phyloP scores from a whole-genome alignment of 2,888 invertebrate genomes.

The Ochropleura plecta region DNA sequence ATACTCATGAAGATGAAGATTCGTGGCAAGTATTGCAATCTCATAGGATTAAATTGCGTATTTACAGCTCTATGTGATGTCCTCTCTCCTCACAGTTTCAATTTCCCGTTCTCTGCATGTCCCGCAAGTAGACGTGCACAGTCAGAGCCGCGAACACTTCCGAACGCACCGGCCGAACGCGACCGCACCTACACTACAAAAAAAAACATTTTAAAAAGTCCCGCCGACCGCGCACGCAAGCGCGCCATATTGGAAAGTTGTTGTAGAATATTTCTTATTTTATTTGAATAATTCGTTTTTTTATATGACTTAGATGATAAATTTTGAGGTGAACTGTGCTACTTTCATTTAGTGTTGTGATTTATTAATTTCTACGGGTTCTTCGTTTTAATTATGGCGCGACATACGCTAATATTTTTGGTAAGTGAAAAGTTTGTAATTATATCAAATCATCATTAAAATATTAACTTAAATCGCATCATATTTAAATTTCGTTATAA shows the following conservation, averaged over 20 bases:
- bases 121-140: conserved; percentile 69
- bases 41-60: background rate
- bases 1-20: background rate
- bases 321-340: conserved; percentile 72
- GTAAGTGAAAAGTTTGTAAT: conserved; percentile 66
- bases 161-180: conserved; percentile 69
- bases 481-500: no score
- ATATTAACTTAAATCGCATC: no score
- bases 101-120: conserved; percentile 76
- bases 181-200: conserved; percentile 58
- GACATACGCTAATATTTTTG: conserved; percentile 70
- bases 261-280: conserved; percentile 42
- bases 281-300: background rate
- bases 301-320: conserved; percentile 39
- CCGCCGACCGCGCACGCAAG: conserved; percentile 52
- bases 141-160: conserved; percentile 61
- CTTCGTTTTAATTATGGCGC: conserved; percentile 70
- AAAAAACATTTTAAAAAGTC: conserved; percentile 53
- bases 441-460: no score
- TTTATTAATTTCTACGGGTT: conserved; percentile 52
- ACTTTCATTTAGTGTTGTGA: conserved; percentile 70
- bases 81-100: conserved; percentile 76
- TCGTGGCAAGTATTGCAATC: background rate
- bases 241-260: conserved; percentile 58
- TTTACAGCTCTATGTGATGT: conserved; percentile 73